Evolutionary conservation across 2,888 invertebrate species (phyloP).

Genomic region (Lottia gigantea): DNA sequence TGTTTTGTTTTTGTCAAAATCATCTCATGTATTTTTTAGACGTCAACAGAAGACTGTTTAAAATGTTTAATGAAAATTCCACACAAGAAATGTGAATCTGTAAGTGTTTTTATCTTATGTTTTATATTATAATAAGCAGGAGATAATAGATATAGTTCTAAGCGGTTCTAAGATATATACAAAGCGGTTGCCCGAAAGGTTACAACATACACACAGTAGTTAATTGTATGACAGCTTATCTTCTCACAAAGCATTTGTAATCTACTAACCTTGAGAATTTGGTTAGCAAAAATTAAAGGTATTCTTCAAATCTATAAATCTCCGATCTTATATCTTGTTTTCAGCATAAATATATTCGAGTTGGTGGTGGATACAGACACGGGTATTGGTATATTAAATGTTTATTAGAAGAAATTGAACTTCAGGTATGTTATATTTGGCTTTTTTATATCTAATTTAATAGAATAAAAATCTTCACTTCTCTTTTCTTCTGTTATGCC

Average conservation of each 20-base stretch:
- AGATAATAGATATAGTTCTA: background rate
- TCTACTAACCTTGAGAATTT: too few relatives aligned
- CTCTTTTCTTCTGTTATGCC: too few relatives aligned
- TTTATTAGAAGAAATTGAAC: conserved; percentile 63
- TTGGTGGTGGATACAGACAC: conserved; percentile 67
- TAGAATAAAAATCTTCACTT: too few relatives aligned
- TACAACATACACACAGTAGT: background rate
- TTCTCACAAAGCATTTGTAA: too few relatives aligned
- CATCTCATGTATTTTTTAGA: conserved; percentile 39
- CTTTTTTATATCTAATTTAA: too few relatives aligned
- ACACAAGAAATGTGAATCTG: conserved; percentile 66
- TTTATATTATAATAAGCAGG: background rate
- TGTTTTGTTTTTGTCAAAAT: too few relatives aligned
- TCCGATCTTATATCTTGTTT: conserved; percentile 10
- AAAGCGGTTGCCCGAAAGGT: conserved; percentile 13
- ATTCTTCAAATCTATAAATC: too few relatives aligned
- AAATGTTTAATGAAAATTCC: conserved; percentile 65
- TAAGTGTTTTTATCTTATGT: conserved; percentile 38
- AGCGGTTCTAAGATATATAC: background rate
- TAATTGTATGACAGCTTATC: too few relatives aligned
- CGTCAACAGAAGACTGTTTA: conserved; percentile 62
- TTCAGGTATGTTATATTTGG: conserved; percentile 47
- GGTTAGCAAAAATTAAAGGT: too few relatives aligned
- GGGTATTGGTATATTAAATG: conserved; percentile 67
- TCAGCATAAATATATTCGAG: conserved; percentile 67